Base-by-base conservation (phyloP, 2,888 invertebrate species). In the Acronicta psi region DNA sequence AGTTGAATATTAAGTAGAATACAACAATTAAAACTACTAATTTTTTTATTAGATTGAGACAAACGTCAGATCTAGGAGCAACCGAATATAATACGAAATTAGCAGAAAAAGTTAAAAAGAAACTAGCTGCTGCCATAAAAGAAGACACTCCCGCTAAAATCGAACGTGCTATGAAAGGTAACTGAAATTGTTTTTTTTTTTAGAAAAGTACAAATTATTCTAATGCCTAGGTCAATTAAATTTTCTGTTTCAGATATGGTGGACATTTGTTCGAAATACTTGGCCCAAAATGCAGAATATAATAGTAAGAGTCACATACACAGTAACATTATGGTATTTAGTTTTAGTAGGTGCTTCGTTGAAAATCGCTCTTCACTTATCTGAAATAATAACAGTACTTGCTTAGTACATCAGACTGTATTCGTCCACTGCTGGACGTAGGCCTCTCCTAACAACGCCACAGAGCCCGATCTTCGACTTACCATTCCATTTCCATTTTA, bases 301-400 rank as follows among this genome's bases (percentile, higher is more conserved):
- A 88, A 87, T 46, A 92, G 93, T 93, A 81, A 84, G 90, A 82
- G 11, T n/a, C n/a, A n/a, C n/a, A n/a, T n/a, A n/a, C n/a, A n/a
- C n/a, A 29, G 11, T 29, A 29, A 29, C 29, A 4, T 29, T 29
- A 4, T 29, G 11, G 11, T 29, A 3, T 0, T 11, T 29, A 29
- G 10, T 11, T 29, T 11, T 11, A 29, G 4, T 3, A 29, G 10
- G n/a, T n/a, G n/a, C n/a, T n/a, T n/a, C n/a, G n/a, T 11, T 29
- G 10, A 11, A 11, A 29, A 11, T 11, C n/a, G 3, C 29, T 29
- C 2, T 29, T 11, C 11, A 11, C 4, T 29, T 29, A 29, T 3
- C 25, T 29, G 11, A 25, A 25, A 7, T 23, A 7, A 23, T 1
- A 23, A n/a, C n/a, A n/a, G n/a, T n/a, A n/a, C n/a, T n/a, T n/a